Conservation (phyloP, 2,888 invertebrate genomes). For the Aquatica leii region DNA sequence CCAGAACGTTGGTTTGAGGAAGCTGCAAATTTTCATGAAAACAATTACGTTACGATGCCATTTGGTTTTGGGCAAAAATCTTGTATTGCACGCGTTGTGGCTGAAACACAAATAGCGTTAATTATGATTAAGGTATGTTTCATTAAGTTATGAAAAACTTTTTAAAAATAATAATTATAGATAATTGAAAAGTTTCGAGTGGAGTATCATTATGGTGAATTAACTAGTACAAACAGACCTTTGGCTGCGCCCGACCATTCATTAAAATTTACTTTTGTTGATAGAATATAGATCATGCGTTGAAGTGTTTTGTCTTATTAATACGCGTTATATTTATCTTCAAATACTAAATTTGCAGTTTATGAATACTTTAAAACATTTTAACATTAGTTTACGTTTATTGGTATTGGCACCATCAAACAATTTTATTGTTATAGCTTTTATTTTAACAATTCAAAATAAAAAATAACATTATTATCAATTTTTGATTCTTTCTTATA, state of each 20-base stretch:
- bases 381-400: no score
- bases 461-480: no score
- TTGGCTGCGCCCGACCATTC: constrained; percentile 69
- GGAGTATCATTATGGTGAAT: constrained; percentile 74
- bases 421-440: no score
- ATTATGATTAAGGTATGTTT: constrained; percentile 65
- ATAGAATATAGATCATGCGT: constrained; percentile 61
- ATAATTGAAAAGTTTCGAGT: constrained; percentile 68
- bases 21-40: constrained; percentile 51
- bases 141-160: constrained; percentile 6
- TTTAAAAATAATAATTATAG: constrained; percentile 52
- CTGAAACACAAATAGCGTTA: constrained; percentile 67
- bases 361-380: no score
- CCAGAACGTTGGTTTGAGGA: constrained; percentile 70
- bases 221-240: constrained; percentile 66
- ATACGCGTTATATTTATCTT: no score
- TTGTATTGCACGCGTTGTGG: constrained; percentile 69
- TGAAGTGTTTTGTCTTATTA: no score
- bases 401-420: no score
- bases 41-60: constrained; percentile 64
- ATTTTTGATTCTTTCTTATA: no score
- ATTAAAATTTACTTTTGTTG: constrained; percentile 71
- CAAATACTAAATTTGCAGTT: no score
- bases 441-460: no score
- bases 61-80: constrained; percentile 71